Evolutionary conservation across 2,797 vertebrate species (phyloP).

Genomic region (Trachops cirrhosus): DNA sequence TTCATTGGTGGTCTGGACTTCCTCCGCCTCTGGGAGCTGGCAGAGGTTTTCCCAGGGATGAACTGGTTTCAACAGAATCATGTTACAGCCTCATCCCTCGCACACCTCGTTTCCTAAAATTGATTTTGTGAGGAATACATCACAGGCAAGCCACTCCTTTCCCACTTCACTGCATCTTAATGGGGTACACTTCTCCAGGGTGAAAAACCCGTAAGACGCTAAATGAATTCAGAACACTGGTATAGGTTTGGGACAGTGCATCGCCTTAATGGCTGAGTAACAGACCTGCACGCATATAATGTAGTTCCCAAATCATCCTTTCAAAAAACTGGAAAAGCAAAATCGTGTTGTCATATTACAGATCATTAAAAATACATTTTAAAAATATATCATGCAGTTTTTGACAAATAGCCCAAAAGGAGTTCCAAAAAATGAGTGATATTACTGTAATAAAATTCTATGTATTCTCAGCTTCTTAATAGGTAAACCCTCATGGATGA

Average conservation of each 20-base stretch:
- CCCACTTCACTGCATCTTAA: not conserved
- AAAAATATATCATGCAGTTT: not conserved
- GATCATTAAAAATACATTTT: conserved; percentile 2
- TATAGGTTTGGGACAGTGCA: not conserved
- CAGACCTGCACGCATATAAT: not conserved
- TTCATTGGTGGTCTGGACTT: not conserved
- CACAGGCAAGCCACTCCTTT: not conserved
- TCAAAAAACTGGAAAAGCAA: not conserved
- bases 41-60: not conserved
- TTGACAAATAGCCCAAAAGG: not conserved
- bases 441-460: not conserved
- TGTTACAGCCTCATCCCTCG: not conserved
- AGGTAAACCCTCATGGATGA: not conserved
- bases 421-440: not conserved
- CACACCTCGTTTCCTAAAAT: not conserved
- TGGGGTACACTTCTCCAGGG: not conserved
- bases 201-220: not conserved
- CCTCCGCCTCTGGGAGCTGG: not conserved
- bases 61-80: not conserved
- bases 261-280: not conserved
- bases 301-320: not conserved
- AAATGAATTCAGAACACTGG: not conserved
- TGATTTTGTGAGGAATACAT: not conserved
- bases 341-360: not conserved
- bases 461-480: not conserved